A percentile compares a stretch with the other conserved stretches of the same genome.
Evolutionary conservation across 2,797 vertebrate species (phyloP).

Genomic region (Mareca penelope): DNA sequence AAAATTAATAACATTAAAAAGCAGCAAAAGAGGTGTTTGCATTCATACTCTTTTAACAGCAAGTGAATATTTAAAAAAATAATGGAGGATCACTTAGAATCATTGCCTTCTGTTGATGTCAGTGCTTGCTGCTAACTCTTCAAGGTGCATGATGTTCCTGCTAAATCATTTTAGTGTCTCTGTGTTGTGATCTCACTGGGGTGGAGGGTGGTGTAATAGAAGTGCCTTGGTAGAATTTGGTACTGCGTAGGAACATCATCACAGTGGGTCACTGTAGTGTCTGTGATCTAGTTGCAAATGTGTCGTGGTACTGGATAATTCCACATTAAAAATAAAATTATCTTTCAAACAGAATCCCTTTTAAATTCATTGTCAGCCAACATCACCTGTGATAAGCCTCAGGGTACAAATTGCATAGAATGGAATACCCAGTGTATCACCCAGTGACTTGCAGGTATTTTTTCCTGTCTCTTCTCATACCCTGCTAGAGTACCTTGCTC

Average conservation of each 20-base stretch:
- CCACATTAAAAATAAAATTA: conserved; percentile 22
- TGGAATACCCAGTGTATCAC: not conserved
- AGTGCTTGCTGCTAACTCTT: not conserved
- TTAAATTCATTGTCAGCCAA: not conserved
- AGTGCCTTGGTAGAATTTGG: not conserved
- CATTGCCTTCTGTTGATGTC: not conserved
- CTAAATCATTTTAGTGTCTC: not conserved
- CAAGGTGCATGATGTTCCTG: not conserved
- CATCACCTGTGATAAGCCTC: not conserved
- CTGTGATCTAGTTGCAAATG: not conserved
- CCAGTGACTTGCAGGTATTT: not conserved
- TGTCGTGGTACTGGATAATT: conserved; percentile 9
- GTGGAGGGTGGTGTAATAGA: not conserved
- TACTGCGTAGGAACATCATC: not conserved
- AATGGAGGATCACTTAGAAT: not conserved
- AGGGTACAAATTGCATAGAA: not conserved
- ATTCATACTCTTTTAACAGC: not conserved
- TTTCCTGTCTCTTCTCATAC: not conserved
- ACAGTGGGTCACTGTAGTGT: conserved; percentile 3
- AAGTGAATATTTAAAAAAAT: not conserved
- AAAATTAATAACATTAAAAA: not conserved
- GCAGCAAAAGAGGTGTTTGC: not conserved
- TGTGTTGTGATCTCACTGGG: not conserved
- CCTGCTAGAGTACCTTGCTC: not conserved
- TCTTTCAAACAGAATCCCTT: not conserved